Conservation (phyloP, 2,113 vertebrate genomes). For the Rhinolophus ferrumequinum region DNA sequence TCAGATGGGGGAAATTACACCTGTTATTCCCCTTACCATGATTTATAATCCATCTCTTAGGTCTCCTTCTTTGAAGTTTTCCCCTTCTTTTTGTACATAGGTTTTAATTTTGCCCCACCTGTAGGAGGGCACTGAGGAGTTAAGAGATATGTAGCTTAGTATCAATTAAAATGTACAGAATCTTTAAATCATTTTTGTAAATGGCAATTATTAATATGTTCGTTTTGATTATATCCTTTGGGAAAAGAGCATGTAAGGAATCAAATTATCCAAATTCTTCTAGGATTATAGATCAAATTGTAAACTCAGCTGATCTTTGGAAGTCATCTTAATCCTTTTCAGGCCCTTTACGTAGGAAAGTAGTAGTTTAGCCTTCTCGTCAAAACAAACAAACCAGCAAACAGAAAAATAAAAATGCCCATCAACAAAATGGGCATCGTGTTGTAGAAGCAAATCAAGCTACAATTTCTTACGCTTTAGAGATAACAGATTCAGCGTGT, state of each 20-base stretch:
- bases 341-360: background rate
- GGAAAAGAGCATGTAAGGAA: background rate
- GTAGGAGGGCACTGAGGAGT: background rate
- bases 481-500: background rate
- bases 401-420: background rate
- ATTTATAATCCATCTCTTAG: background rate
- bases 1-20: background rate
- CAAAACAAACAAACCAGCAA: background rate
- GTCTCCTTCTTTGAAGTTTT: background rate
- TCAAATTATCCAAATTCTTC: background rate
- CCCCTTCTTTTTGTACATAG: background rate
- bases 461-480: background rate
- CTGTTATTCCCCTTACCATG: background rate
- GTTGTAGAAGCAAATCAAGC: background rate
- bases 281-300: background rate
- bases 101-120: background rate
- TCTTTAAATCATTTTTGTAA: conserved; percentile 17
- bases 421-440: background rate
- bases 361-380: background rate
- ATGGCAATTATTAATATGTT: background rate
- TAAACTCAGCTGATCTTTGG: conserved; percentile 5
- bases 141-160: background rate
- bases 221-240: background rate
- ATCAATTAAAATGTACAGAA: background rate
- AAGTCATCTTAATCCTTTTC: background rate